Evolutionary conservation across 2,113 vertebrate genomes (phyloP), one percentile per base, ranked within the genome.

Genomic region (Sterna hirundo): DNA sequence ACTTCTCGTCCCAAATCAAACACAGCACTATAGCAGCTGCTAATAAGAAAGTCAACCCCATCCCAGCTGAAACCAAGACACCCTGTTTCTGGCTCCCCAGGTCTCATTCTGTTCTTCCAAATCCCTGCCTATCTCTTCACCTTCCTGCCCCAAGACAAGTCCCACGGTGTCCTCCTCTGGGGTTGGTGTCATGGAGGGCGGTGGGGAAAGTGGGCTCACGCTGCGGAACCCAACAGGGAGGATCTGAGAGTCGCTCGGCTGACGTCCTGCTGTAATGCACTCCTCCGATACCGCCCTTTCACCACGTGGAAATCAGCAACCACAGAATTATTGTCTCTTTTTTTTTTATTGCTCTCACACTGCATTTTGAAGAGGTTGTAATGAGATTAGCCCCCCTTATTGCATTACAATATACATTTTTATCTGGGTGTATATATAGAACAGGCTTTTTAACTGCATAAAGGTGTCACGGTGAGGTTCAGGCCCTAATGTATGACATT

Each of bases 281-380:
- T 82, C 17, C 30, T 60, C 69, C 38, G 30, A 5, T 2, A 19
- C 16, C 58, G 57, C 34, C 70, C 51, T 84, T 78, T 62, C 81
- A 23, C 65, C 3, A 13, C 44, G 13, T 7, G 51, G 72, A 92
- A 91, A 62, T 61, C 86, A 62, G 42, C 74, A 86, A 26, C 69
- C 65, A 36, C 22, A 23, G 72, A 75, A 51, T 78, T 49, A 71
- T 22, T 32, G 18, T 32, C 27, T 77, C 15, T 62, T 20, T 42
- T 30, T n/a, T 84, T 77, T 65, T 47, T 49, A 81, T 82, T 3
- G 3, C 70, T 66, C 74, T 76, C 88, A 44, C 34, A 34, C 44
- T 83, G 62, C 83, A 49, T 92, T 92, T 86, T 88, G 85, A 92
- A 65, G 79, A 72, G 75, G 34, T 34, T 83, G 23, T 52, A 77